These are phyloP conservation scores for Corythornis madagascariensis DNA, from an alignment of 2,113 vertebrate genomes.

Conservation along the genomic window DNA sequence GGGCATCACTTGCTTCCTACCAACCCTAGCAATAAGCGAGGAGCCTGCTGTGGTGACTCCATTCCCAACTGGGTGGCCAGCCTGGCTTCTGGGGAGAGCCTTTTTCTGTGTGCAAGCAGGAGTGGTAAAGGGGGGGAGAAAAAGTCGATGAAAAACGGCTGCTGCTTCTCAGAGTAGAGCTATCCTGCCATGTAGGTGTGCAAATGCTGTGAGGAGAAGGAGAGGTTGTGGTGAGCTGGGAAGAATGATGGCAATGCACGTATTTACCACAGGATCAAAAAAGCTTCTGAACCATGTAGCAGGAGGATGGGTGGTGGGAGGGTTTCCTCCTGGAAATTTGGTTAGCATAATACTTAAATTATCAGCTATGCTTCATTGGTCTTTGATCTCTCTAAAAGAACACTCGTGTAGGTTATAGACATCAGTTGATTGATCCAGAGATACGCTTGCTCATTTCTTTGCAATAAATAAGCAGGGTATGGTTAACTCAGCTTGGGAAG, in stretches of 20 bases:
- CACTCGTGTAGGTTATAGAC: neutral
- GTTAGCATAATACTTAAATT: neutral
- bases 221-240: neutral
- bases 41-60: neutral
- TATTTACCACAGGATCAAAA: neutral
- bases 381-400: conserved; percentile 16
- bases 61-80: neutral
- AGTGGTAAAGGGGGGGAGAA: neutral
- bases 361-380: neutral
- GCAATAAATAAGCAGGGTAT: neutral
- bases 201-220: neutral
- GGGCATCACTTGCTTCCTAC: rapidly evolving
- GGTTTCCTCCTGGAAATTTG: neutral
- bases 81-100: neutral
- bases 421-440: neutral
- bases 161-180: neutral
- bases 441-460: neutral
- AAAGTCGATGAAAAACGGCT: neutral
- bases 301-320: neutral
- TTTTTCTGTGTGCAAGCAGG: neutral
- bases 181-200: neutral
- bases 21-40: neutral
- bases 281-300: neutral
- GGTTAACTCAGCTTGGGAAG: neutral
- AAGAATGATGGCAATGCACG: neutral